Conservation (phyloP, 2,113 vertebrate genomes). For the Bombycilla garrulus region DNA sequence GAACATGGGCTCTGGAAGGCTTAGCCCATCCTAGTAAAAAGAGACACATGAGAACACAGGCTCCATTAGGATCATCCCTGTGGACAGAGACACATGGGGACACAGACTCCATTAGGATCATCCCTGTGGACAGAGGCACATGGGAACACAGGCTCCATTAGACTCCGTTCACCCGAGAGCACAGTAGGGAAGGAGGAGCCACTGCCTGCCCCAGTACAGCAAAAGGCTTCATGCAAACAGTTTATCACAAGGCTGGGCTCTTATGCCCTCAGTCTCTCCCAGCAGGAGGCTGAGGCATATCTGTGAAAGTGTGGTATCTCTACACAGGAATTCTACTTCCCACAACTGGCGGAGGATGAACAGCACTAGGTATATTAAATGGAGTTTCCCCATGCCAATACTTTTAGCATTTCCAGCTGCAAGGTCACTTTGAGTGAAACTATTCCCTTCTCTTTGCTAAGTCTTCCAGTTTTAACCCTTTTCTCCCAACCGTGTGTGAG, state of each 20-base stretch:
- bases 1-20: accelerated
- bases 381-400: background rate
- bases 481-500: background rate
- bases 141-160: background rate
- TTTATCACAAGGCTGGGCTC: background rate
- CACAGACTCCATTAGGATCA: background rate
- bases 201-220: accelerated
- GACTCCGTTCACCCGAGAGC: background rate
- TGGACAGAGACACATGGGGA: background rate
- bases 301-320: background rate
- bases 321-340: background rate
- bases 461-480: background rate
- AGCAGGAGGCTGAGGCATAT: background rate
- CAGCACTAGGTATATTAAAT: background rate
- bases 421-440: background rate
- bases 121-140: background rate
- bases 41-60: too few relatives aligned
- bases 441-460: background rate
- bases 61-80: too few relatives aligned
- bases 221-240: background rate
- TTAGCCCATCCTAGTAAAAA: background rate
- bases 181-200: background rate
- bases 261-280: background rate
- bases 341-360: background rate
- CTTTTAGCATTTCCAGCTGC: background rate